Percentiles rank a stretch among this genome's conserved stretches.
phyloP scores from a whole-genome alignment of 92 coral and sea anemone genomes.

The Actinernus sp. region DNA sequence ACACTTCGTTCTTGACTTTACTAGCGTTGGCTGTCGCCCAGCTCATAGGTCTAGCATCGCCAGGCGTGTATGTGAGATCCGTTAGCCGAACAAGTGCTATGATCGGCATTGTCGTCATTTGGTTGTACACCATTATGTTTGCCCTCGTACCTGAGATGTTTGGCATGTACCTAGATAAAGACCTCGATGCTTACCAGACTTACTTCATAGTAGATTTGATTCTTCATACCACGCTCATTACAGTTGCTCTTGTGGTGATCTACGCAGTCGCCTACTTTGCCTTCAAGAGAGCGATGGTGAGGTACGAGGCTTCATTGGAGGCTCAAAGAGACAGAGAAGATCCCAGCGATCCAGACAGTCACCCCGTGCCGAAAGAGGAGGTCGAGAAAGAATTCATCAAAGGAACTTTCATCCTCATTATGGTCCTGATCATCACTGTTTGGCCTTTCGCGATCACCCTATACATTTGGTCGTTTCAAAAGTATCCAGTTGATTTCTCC shows the following conservation, averaged over 20 bases:
- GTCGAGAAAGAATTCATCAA: conserved; percentile 74
- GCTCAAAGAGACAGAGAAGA: neutral
- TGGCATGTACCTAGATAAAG: neutral
- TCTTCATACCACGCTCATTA: conserved; percentile 59
- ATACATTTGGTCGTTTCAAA: conserved; percentile 5
- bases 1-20: conserved; percentile 72
- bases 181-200: neutral
- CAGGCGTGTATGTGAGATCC: conserved; percentile 36
- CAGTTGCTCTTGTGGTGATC: conserved; percentile 53
- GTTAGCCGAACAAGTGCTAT: conserved; percentile 41
- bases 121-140: conserved; percentile 79
- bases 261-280: conserved; percentile 60
- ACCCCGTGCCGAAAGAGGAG: conserved; percentile 2
- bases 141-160: conserved; percentile 77
- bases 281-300: conserved; percentile 42
- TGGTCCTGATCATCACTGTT: conserved; percentile 63
- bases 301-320: conserved; percentile 20
- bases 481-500: neutral
- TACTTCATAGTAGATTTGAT: conserved; percentile 50
- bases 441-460: conserved; percentile 63
- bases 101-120: conserved; percentile 33
- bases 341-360: neutral
- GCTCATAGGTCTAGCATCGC: conserved; percentile 55
- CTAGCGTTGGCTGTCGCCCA: conserved; percentile 66
- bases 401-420: conserved; percentile 59